phyloP scores from a whole-genome alignment of 2,797 vertebrate genomes.

The Petrocephalus sullivani region DNA sequence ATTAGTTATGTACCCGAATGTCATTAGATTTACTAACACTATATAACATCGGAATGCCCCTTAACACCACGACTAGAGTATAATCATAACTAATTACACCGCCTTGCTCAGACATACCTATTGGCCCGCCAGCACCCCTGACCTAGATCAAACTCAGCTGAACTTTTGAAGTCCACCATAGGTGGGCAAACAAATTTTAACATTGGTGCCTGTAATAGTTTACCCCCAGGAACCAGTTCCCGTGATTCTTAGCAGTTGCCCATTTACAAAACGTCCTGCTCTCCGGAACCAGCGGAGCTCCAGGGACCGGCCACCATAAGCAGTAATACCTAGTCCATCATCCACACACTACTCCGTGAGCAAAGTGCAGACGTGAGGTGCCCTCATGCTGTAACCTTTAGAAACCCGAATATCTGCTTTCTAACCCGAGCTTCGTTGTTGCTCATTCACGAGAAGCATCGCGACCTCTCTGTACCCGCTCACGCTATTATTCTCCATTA shows the following conservation, averaged over 20 bases:
- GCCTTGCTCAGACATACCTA: too few relatives aligned
- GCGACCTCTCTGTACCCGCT: too few relatives aligned
- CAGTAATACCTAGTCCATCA: too few relatives aligned
- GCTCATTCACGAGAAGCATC: too few relatives aligned
- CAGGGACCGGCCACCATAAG: background rate
- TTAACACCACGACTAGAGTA: background rate
- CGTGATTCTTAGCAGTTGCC: background rate
- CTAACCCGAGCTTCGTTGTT: too few relatives aligned
- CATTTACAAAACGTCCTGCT: background rate
- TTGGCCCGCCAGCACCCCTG: background rate
- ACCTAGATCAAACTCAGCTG: background rate
- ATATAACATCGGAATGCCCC: background rate
- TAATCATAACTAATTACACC: background rate
- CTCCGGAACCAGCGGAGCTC: background rate
- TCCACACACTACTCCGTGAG: too few relatives aligned
- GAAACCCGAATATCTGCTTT: background rate
- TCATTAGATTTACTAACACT: background rate
- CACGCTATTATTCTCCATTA: too few relatives aligned
- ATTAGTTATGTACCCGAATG: background rate
- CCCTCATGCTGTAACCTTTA: too few relatives aligned
- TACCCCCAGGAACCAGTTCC: background rate
- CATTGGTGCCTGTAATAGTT: background rate
- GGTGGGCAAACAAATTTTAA: background rate
- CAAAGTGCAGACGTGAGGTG: too few relatives aligned
- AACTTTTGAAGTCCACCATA: background rate